phyloP scores from a whole-genome alignment of 2,888 invertebrate species.

The Coelopa pilipes region DNA sequence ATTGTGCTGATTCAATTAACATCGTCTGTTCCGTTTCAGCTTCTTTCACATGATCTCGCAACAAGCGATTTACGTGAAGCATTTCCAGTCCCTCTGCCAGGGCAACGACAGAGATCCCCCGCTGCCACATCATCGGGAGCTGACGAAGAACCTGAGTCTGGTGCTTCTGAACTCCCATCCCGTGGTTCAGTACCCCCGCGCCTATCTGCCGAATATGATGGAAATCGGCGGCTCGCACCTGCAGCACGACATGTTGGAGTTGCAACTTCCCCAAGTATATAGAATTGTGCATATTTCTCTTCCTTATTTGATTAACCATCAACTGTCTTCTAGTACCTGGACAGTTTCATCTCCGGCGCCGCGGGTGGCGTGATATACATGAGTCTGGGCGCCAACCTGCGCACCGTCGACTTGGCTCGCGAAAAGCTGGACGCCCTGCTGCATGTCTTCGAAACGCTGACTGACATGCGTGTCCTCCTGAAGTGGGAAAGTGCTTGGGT shows the following conservation, averaged over 20 bases:
- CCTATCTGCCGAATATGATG: slow-evolving; percentile 64
- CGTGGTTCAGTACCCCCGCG: slow-evolving; percentile 60
- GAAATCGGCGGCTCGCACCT: slow-evolving; percentile 63
- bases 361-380: slow-evolving; percentile 65
- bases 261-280: slow-evolving; percentile 51
- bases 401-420: slow-evolving; percentile 59
- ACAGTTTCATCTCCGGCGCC: slow-evolving; percentile 62
- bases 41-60: slow-evolving; percentile 65
- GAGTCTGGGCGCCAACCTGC: slow-evolving; percentile 66
- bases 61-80: slow-evolving; percentile 61
- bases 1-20: background rate
- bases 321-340: slow-evolving; percentile 51
- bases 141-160: slow-evolving; percentile 63
- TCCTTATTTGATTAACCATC: background rate
- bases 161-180: slow-evolving; percentile 65
- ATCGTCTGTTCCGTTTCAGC: slow-evolving; percentile 46
- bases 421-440: slow-evolving; percentile 60
- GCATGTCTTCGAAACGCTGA: slow-evolving; percentile 58
- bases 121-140: slow-evolving; percentile 62
- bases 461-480: slow-evolving; percentile 66
- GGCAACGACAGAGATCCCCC: slow-evolving; percentile 35
- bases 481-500: slow-evolving; percentile 67
- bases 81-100: slow-evolving; percentile 58
- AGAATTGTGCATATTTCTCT: background rate
- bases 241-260: slow-evolving; percentile 36